Conservation (phyloP, 2,888 invertebrate genomes). For the Dynastes tityus region DNA sequence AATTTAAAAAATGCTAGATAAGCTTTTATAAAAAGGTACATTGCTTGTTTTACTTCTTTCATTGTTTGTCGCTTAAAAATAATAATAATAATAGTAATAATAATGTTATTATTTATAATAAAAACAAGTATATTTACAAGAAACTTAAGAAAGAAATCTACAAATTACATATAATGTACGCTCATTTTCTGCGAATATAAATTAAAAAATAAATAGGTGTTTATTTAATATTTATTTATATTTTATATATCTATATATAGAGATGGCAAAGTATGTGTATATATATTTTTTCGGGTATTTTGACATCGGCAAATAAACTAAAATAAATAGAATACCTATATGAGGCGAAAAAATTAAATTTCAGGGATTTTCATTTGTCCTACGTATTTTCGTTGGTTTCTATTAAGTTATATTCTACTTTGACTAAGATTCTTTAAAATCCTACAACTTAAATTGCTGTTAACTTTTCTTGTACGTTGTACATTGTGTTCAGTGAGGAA, state of each 20-base stretch:
- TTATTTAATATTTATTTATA: slow-evolving; percentile 22
- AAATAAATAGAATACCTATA: slow-evolving; percentile 1
- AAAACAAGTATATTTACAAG: slow-evolving; percentile 47
- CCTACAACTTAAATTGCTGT: too few species aligned
- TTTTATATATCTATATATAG: slow-evolving; percentile 42
- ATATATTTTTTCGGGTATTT: slow-evolving; percentile 14
- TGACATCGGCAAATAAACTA: slow-evolving; percentile 27
- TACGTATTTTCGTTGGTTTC: too few species aligned
- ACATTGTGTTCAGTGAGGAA: too few species aligned
- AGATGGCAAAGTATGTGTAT: slow-evolving; percentile 36
- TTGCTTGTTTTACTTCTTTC: background rate
- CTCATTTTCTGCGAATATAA: slow-evolving; percentile 38
- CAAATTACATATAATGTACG: slow-evolving; percentile 20
- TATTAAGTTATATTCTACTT: too few species aligned
- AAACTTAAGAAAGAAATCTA: slow-evolving; percentile 45
- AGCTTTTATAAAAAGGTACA: too few species aligned
- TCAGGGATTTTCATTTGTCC: too few species aligned
- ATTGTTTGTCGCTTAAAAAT: slow-evolving; percentile 22
- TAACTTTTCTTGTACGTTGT: too few species aligned
- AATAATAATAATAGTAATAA: slow-evolving; percentile 19
- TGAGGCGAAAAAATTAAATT: background rate
- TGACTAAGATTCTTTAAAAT: too few species aligned
- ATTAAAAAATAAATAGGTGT: slow-evolving; percentile 50
- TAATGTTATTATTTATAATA: slow-evolving; percentile 35
- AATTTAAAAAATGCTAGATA: too few species aligned